phyloP scores from a whole-genome alignment of 2,888 invertebrate species.

The Therioaphis trifolii region DNA sequence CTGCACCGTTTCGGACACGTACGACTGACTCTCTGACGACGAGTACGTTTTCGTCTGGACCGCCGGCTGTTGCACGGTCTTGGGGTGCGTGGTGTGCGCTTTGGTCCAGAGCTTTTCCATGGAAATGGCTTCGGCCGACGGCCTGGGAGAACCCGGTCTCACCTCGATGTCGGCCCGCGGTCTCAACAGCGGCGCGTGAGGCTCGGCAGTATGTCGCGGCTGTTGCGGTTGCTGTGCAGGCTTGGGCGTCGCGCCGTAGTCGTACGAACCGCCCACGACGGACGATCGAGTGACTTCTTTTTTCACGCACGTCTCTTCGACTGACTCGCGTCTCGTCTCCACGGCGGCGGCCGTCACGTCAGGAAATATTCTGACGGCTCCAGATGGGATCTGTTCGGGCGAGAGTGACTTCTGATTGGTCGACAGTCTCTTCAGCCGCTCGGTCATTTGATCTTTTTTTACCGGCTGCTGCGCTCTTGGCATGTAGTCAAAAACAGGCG shows the following conservation, averaged over 20 bases:
- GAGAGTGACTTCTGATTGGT: slow-evolving; percentile 72
- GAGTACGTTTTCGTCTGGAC: slow-evolving; percentile 36
- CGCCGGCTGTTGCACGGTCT: not conserved
- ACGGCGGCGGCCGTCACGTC: slow-evolving; percentile 59
- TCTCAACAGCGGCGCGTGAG: slow-evolving; percentile 68
- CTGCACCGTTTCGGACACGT: slow-evolving; percentile 20
- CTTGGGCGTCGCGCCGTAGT: slow-evolving; percentile 26
- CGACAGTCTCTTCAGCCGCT: slow-evolving; percentile 74
- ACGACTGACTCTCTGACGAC: slow-evolving; percentile 38
- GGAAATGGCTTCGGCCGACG: slow-evolving; percentile 75
- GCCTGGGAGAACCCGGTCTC: slow-evolving; percentile 71
- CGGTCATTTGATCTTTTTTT: slow-evolving; percentile 71
- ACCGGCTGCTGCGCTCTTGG: slow-evolving; percentile 71
- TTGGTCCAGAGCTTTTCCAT: slow-evolving; percentile 78
- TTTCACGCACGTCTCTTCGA: slow-evolving; percentile 44
- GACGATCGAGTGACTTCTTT: slow-evolving; percentile 39
- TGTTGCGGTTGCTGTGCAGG: too few relatives aligned
- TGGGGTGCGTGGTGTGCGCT: slow-evolving; percentile 20
- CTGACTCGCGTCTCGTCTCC: slow-evolving; percentile 36
- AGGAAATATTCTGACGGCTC: slow-evolving; percentile 72
- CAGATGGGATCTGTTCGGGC: slow-evolving; percentile 72
- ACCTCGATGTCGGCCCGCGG: slow-evolving; percentile 68
- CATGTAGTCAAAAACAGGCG: slow-evolving; percentile 77
- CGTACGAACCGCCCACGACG: not conserved
- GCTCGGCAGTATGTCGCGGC: not conserved